Base-by-base conservation (phyloP, 2,797 vertebrate genomes). In the Cetoscarus ocellatus region DNA sequence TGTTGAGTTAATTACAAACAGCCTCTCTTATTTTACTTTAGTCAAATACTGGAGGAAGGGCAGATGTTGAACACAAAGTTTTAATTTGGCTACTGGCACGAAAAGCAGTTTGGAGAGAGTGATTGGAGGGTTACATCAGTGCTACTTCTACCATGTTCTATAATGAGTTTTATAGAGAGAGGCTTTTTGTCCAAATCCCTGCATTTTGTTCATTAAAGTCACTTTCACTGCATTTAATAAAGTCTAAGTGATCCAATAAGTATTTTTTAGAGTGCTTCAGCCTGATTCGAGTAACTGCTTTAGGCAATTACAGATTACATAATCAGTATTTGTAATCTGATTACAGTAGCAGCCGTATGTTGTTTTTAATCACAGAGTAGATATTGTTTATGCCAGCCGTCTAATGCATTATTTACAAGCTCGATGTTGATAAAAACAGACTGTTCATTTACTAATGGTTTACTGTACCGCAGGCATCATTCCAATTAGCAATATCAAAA, bases 391-490 rank as follows among this genome's bases (percentile, higher is more conserved):
- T 93, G 90, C 94, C 94, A 96, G 94, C 93, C 96, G 96, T 96
- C 96, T 95, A 96, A 97, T 97, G 95, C 94, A 97, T 97, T 98
- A 97, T 97, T 98, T 96, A 98, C 96, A 96, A 96, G 96, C 95
- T 93, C 91, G 95, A 96, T 95, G 94, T 96, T 98, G 96, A 98
- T 97, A 96, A 97, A 98, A 98, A 94, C 95, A 96, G 94, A 95
- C 96, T 96, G 95, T 96, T 97, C 96, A 96, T 98, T 98, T 96
- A 93, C 95, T 97, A 97, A 97, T 97, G 96, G 97, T 96, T 97
- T 95, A 96, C 92, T 92, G 95, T 93, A 95, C 95, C 92, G 89
- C 92, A 95, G 96, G 96, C 96, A 94, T 94, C 95, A 92, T 95
- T 97, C 94, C 96, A 97, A 94, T 95, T 96, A 96, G 94, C 91